These are phyloP conservation scores for Arctia plantaginis DNA, from an alignment of 2,888 invertebrate species.

Conservation along the genomic window DNA sequence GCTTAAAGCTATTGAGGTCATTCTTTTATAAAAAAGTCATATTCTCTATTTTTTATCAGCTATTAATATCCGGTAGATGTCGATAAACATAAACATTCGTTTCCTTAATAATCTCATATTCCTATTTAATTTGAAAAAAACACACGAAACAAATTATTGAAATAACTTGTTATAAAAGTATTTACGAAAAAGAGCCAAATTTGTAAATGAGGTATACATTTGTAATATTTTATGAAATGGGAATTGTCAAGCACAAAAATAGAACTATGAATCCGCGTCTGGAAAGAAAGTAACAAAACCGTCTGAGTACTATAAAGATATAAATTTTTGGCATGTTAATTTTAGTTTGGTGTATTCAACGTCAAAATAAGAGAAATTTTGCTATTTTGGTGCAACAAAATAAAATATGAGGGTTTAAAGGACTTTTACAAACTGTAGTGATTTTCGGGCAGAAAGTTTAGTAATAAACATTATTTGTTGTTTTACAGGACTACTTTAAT, in stretches of 20 bases:
- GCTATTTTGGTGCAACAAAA: conserved; percentile 20
- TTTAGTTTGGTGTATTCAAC: conserved; percentile 23
- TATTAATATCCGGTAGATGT: not conserved
- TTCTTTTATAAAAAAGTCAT: not conserved
- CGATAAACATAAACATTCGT: not conserved
- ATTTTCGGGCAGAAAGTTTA: conserved; percentile 39
- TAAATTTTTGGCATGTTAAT: conserved; percentile 27
- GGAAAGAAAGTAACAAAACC: conserved; percentile 11
- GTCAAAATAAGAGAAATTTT: conserved; percentile 18
- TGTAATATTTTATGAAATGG: not conserved
- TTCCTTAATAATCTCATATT: not conserved
- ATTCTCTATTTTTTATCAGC: not conserved
- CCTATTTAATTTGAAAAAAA: not conserved
- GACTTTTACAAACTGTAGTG: conserved; percentile 39
- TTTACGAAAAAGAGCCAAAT: too few relatives aligned
- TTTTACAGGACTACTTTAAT: conserved; percentile 28
- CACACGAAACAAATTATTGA: not conserved
- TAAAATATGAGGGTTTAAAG: conserved; percentile 4
- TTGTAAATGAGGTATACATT: not conserved
- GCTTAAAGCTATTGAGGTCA: not conserved
- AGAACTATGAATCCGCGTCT: conserved; percentile 1
- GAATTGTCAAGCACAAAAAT: conserved; percentile 6
- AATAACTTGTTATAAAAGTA: not conserved
- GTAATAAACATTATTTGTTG: conserved; percentile 50
- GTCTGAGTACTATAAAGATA: conserved; percentile 18